A percentile compares a stretch with the other conserved stretches of the same genome.
Conservation (phyloP, 2,888 invertebrate species). For the Drosophila nigricruria region DNA sequence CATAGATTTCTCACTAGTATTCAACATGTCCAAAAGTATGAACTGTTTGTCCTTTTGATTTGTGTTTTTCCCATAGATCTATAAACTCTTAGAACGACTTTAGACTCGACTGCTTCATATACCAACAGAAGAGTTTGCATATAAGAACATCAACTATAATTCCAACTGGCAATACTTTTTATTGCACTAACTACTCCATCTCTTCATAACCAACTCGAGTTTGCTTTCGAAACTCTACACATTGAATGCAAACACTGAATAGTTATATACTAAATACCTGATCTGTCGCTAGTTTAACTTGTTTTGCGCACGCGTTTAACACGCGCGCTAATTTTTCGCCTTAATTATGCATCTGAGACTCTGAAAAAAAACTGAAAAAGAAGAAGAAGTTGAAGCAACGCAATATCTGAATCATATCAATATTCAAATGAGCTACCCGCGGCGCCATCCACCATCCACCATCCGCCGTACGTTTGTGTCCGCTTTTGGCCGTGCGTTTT, state of each 20-base stretch:
- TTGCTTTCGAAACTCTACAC: background rate
- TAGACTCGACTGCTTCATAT: background rate
- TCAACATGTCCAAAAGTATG: too few relatives aligned
- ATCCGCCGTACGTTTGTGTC: slow-evolving; percentile 22
- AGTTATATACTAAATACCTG: slow-evolving; percentile 8
- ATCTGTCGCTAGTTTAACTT: slow-evolving; percentile 42
- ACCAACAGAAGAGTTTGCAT: background rate
- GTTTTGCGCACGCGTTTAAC: slow-evolving; percentile 73
- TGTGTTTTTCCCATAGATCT: background rate
- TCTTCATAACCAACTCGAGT: background rate
- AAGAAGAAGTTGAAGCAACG: background rate
- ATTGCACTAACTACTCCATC: background rate
- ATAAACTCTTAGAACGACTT: background rate
- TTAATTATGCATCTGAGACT: slow-evolving; percentile 59
- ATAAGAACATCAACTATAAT: background rate
- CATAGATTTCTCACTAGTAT: too few relatives aligned
- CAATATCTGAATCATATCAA: slow-evolving; percentile 71
- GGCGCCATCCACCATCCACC: slow-evolving; percentile 32
- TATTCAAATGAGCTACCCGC: slow-evolving; percentile 71
- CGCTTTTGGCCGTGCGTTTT: slow-evolving; percentile 55
- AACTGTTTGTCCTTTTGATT: background rate
- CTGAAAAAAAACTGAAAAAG: background rate
- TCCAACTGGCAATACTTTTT: background rate
- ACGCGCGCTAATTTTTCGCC: slow-evolving; percentile 73
- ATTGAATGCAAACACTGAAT: background rate